Percentiles rank a stretch among this genome's conserved stretches.
Evolutionary conservation across 2,797 vertebrate species (phyloP).

Genomic region (Steatocranus sp.): DNA sequence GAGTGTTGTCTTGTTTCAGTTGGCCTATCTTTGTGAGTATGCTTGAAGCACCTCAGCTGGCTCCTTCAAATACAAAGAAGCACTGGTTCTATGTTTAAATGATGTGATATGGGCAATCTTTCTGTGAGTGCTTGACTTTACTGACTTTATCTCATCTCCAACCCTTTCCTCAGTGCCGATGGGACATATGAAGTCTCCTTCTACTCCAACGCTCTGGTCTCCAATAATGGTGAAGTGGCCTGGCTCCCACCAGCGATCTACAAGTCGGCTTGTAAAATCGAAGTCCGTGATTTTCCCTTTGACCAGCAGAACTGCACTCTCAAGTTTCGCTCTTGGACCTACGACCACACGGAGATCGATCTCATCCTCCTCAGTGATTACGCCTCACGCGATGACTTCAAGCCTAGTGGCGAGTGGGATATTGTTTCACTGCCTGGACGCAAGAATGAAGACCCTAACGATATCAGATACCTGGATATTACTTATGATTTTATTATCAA

Average conservation of each 20-base stretch:
- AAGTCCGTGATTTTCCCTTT: conserved; percentile 83
- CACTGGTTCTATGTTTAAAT: neutral
- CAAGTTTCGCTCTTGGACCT: conserved; percentile 83
- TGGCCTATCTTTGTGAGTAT: neutral
- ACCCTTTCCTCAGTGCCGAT: conserved; percentile 66
- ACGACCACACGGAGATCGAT: conserved; percentile 82
- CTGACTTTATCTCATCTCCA: neutral
- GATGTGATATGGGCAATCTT: neutral
- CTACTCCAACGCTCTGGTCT: conserved; percentile 78
- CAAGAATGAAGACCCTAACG: conserved; percentile 78
- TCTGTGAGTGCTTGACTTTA: neutral
- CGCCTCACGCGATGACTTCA: conserved; percentile 80
- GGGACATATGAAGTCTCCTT: conserved; percentile 82
- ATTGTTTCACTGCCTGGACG: conserved; percentile 78
- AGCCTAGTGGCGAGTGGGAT: conserved; percentile 81
- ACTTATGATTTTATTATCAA: conserved; percentile 82
- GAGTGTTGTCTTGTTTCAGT: neutral
- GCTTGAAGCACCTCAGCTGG: neutral
- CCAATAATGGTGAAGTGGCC: conserved; percentile 76
- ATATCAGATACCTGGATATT: conserved; percentile 77
- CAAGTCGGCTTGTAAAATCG: conserved; percentile 81
- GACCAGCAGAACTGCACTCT: conserved; percentile 85
- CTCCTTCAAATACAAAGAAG: neutral
- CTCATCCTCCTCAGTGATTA: conserved; percentile 77
- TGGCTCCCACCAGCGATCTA: conserved; percentile 84